Evolutionary conservation across 2,113 vertebrate species (phyloP).

Genomic region (Bujurquina vittata): DNA sequence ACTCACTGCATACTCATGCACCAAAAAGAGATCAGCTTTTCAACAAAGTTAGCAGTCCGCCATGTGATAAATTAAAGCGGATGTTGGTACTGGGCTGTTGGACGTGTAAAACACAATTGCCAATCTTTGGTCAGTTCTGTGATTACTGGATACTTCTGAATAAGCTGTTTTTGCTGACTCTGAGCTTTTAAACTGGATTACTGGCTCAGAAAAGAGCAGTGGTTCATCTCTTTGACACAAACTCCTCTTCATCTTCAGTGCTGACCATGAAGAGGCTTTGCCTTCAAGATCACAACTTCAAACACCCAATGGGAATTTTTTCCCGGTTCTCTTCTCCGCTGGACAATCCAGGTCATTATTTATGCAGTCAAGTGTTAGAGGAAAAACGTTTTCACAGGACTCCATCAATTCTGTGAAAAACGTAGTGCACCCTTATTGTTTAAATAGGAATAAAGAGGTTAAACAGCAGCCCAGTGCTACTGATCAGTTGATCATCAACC

Average conservation of each 20-base stretch:
- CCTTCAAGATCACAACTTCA: background rate
- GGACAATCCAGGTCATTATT: background rate
- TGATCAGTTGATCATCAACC: no score
- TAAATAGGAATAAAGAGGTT: no score
- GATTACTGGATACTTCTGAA: background rate
- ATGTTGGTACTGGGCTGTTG: background rate
- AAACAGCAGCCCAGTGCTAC: no score
- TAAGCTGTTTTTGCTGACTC: background rate
- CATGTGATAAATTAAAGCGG: background rate
- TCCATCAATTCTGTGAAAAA: no score
- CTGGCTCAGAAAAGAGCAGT: background rate
- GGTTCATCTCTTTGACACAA: background rate
- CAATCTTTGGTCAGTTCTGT: background rate
- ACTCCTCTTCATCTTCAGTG: background rate
- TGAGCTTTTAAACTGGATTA: background rate
- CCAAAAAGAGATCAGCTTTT: background rate
- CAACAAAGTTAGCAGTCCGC: background rate
- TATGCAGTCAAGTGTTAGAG: background rate
- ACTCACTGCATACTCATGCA: background rate
- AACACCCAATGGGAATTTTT: background rate
- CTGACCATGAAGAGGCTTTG: background rate
- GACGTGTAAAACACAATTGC: background rate
- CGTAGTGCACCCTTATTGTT: no score
- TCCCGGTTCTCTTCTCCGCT: background rate
- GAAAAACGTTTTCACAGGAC: background rate